Base-by-base conservation (phyloP, 2,888 invertebrate genomes). In the Nomada ruficornis region DNA sequence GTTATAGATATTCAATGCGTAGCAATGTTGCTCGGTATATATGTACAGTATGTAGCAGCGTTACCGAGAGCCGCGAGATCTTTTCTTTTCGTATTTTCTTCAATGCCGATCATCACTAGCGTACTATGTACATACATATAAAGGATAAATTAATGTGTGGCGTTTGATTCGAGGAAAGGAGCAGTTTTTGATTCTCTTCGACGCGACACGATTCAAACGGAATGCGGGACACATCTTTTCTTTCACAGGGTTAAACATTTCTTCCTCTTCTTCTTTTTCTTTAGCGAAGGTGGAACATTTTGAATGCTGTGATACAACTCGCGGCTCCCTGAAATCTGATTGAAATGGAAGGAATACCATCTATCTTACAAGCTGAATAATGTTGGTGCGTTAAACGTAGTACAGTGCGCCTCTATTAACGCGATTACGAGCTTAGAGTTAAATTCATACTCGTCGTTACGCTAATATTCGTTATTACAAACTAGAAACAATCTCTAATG, bases 401-500 rank as follows among this genome's bases (percentile, higher is more conserved):
- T 85, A 83, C 80, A 88, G 80, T 85, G 87, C 84, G 85, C 82
- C 77, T 76, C 76, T 85, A 74, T 82, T 77, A 65, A 87, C 77
- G 84, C 84, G 87, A 72, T 77, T 86, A 85, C 74, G 77, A 73
- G 69, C 74, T 83, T 81, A 75, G 52, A 67, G 80, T 81, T 81
- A 85, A 85, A 75, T 80, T 84, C 76, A 85, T 83, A 76, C 73
- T 76, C 74, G 73, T 71, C 84, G 76, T 76, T 74, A 82, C 65
- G 81, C 80, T 86, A 85, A 85, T 67, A 88, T 73, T 86, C 85
- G 87, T 88, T 89, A 90, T 91, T 92, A 93, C 89, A 88, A 93
- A 92, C 91, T 93, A 93, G 91, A 91, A 92, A 93, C 91, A 92
- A 93, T 92, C 86, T 91, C 93, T 93, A 93, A 93, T 93, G 93